These are phyloP conservation scores for Phylloscopus trochiloides DNA, from an alignment of 2,113 vertebrate species.

Conservation along the genomic window DNA sequence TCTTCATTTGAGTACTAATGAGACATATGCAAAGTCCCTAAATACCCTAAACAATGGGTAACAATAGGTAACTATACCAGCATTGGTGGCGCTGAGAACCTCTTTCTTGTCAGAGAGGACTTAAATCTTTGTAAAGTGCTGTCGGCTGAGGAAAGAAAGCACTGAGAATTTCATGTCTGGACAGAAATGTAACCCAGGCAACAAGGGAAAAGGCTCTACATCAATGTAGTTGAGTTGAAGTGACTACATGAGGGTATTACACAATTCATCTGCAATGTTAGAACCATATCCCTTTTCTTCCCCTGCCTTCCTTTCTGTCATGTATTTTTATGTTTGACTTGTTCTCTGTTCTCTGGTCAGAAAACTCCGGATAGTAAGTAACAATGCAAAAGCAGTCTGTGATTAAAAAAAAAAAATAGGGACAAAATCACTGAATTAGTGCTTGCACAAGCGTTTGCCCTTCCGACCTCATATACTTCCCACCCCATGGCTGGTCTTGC, in stretches of 20 bases:
- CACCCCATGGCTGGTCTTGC: neutral
- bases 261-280: neutral
- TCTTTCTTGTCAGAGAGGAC: neutral
- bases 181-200: constrained; percentile 43
- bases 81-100: neutral
- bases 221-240: neutral
- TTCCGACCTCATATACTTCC: neutral
- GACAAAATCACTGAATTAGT: neutral
- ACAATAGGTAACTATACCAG: neutral
- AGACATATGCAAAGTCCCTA: neutral
- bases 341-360: neutral
- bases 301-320: neutral
- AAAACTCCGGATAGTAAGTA: neutral
- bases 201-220: neutral
- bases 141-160: neutral
- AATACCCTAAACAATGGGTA: neutral
- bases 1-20: neutral
- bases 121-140: neutral
- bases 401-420: neutral
- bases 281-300: neutral
- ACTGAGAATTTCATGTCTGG: neutral
- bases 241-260: neutral
- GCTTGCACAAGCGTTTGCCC: neutral
- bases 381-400: neutral
- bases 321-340: neutral